Percentiles rank a stretch among this genome's conserved stretches.
phyloP scores from a whole-genome alignment of 2,888 invertebrate genomes.

The Onthophagus sagittarius region DNA sequence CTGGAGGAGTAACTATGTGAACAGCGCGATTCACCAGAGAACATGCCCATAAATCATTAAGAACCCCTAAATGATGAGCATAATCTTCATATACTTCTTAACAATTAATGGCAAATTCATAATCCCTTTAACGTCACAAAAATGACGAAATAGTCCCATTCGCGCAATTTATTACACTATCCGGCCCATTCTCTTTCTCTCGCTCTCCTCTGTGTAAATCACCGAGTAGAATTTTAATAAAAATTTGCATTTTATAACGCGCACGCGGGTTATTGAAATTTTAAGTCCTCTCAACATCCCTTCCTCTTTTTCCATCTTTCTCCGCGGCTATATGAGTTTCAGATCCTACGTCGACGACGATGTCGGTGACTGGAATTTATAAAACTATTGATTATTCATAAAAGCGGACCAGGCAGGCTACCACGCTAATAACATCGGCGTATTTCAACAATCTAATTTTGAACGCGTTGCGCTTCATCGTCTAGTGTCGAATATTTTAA shows the following conservation, averaged over 20 bases:
- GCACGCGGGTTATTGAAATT: constrained; percentile 22
- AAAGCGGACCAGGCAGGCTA: not conserved
- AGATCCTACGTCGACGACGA: not conserved
- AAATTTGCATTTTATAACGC: constrained; percentile 26
- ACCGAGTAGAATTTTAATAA: constrained; percentile 22
- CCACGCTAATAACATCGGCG: constrained; percentile 9
- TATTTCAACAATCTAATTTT: constrained; percentile 12
- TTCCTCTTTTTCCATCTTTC: not conserved
- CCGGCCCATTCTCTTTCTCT: constrained; percentile 9
- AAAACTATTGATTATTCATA: constrained; percentile 23
- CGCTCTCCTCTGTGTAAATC: constrained; percentile 19
- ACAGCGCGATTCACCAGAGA: not conserved
- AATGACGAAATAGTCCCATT: not conserved
- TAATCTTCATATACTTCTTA: too few species aligned
- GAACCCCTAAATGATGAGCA: not conserved
- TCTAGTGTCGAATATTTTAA: not conserved
- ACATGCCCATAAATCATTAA: not conserved
- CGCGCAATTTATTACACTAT: constrained; percentile 4
- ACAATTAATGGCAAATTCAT: too few species aligned
- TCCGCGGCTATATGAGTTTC: not conserved
- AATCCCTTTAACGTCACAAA: not conserved
- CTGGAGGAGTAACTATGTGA: not conserved
- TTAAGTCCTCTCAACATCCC: constrained; percentile 15
- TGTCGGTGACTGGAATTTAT: constrained; percentile 14
- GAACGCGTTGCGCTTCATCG: not conserved